Conservation (phyloP, 2,797 vertebrate genomes). For the Cuculus canorus region DNA sequence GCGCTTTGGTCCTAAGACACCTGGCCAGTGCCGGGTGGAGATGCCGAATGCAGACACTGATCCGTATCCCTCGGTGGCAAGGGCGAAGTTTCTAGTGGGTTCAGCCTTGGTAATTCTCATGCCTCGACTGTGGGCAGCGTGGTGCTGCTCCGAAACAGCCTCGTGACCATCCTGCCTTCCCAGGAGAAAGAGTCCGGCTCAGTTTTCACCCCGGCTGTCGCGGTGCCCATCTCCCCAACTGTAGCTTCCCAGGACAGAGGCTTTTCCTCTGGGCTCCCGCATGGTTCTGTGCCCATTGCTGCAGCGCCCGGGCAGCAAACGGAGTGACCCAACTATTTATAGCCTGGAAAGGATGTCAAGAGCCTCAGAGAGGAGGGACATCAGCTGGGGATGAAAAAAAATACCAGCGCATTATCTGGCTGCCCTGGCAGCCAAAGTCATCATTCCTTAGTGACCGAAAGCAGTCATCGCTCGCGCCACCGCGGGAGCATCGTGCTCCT, state of each 20-base stretch:
- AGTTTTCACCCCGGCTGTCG: too few species aligned
- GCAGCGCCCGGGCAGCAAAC: rapidly evolving
- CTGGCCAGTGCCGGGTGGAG: neutral
- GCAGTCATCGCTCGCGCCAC: too few species aligned
- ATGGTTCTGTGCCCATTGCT: neutral
- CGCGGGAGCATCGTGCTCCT: too few species aligned
- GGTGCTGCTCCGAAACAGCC: too few species aligned
- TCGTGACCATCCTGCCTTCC: too few species aligned
- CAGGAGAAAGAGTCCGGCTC: too few species aligned
- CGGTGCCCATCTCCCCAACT: too few species aligned
- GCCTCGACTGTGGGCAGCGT: too few species aligned
- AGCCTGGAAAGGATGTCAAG: neutral
- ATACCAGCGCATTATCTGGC: neutral
- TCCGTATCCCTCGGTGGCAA: too few species aligned
- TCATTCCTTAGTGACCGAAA: neutral
- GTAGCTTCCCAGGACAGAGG: too few species aligned
- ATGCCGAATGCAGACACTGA: rapidly evolving
- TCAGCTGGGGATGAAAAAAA: neutral
- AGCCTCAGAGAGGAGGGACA: neutral
- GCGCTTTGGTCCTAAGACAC: too few species aligned
- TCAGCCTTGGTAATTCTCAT: neutral
- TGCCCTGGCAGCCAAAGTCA: neutral
- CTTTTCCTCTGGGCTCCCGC: neutral
- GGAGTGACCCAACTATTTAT: neutral
- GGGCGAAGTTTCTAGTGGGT: neutral